These are phyloP conservation scores for Coregonus sp. DNA, from an alignment of 2,797 vertebrate species.

Conservation along the genomic window DNA sequence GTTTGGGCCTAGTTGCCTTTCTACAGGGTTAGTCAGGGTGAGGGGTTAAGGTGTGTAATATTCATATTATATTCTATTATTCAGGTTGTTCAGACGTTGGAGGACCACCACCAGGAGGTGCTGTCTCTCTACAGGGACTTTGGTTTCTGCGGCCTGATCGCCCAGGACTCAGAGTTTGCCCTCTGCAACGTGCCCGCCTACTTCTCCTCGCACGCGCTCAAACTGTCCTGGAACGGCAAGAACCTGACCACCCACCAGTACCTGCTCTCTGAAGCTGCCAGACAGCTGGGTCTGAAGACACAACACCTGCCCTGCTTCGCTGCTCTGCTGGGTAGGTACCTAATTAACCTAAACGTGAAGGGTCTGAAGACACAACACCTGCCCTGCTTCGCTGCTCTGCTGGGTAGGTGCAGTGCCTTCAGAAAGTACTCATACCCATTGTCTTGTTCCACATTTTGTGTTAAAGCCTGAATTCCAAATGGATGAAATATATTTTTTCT, in stretches of 20 bases:
- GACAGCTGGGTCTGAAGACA: constrained; percentile 88
- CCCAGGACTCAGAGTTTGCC: constrained; percentile 91
- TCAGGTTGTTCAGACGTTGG: constrained; percentile 91
- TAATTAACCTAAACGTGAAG: too few species aligned
- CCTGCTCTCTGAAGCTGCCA: constrained; percentile 88
- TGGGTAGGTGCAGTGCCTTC: constrained; percentile 70
- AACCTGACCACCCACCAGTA: constrained; percentile 94
- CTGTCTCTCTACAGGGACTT: constrained; percentile 90
- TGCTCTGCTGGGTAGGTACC: constrained; percentile 86
- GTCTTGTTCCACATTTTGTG: too few species aligned
- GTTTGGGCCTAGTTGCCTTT: too few species aligned
- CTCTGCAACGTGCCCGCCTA: constrained; percentile 91
- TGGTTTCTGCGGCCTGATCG: constrained; percentile 88
- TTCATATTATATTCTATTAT: neutral
- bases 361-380: constrained; percentile 89
- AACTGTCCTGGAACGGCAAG: constrained; percentile 94
- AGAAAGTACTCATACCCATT: too few species aligned
- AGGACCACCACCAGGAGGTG: constrained; percentile 94
- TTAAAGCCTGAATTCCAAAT: too few species aligned
- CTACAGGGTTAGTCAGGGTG: too few species aligned
- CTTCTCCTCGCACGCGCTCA: constrained; percentile 90
- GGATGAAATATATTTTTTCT: too few species aligned
- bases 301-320: constrained; percentile 90
- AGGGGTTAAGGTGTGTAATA: neutral
- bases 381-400: constrained; percentile 89